phyloP scores from a whole-genome alignment of 2,797 vertebrate genomes.

The Gymnothorax reevesii region DNA sequence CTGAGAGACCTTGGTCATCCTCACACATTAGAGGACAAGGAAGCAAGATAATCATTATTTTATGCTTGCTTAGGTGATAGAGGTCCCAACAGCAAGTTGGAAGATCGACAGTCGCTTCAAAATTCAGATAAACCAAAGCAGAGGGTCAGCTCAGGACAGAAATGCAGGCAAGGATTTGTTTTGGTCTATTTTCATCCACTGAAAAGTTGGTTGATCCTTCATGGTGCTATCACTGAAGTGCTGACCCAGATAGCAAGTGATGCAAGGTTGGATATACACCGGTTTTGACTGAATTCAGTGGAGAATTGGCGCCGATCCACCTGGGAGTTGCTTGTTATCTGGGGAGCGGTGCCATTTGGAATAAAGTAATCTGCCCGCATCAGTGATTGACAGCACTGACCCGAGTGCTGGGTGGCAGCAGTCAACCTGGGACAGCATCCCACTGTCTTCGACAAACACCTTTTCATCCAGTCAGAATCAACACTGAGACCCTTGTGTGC shows the following conservation, averaged over 20 bases:
- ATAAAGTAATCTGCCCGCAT: background rate
- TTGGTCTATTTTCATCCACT: background rate
- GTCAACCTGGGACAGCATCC: constrained; percentile 11
- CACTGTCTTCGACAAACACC: background rate
- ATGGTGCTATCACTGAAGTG: no score
- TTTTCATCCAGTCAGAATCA: background rate
- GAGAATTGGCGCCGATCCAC: no score
- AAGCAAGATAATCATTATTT: background rate
- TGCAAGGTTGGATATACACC: no score
- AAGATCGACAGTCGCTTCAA: background rate
- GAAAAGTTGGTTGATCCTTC: background rate
- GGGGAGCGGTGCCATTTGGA: background rate
- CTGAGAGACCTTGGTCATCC: constrained; percentile 16
- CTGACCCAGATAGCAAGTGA: no score
- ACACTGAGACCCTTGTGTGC: background rate
- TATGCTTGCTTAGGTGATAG: background rate
- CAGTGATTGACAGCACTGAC: background rate
- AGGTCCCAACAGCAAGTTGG: background rate
- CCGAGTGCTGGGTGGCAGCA: background rate
- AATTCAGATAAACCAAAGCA: background rate
- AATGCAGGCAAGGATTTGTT: background rate
- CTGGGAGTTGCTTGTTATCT: background rate
- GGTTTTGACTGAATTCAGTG: no score
- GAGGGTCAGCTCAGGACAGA: background rate
- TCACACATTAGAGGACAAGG: background rate